These are phyloP conservation scores for Thymelicus lineola DNA, from an alignment of 2,888 invertebrate species.

Conservation along the genomic window DNA sequence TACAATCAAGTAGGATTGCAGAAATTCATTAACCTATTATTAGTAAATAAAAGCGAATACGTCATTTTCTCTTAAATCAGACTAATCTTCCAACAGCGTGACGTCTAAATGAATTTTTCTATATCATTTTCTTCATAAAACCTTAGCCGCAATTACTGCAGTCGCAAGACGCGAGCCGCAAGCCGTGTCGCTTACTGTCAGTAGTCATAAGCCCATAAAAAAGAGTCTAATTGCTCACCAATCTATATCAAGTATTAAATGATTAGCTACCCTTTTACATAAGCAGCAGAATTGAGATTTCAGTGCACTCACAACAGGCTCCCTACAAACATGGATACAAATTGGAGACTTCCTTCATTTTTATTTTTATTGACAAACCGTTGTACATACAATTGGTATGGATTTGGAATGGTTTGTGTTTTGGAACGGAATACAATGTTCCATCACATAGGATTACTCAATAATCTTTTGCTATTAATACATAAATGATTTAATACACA, in stretches of 20 bases:
- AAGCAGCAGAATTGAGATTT: conserved; percentile 16
- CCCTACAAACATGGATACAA: conserved; percentile 51
- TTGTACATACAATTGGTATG: conserved; percentile 77
- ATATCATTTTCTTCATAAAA: not conserved
- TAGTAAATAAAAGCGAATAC: too few species aligned
- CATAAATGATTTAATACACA: too few species aligned
- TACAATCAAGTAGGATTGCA: too few species aligned
- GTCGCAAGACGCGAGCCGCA: conserved; percentile 5
- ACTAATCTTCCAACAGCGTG: too few species aligned
- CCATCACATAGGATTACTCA: not conserved
- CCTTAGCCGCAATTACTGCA: conserved; percentile 18
- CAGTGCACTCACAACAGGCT: not conserved
- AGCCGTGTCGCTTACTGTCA: not conserved
- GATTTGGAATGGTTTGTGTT: conserved; percentile 74
- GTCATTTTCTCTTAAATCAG: too few species aligned
- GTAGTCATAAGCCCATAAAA: conserved; percentile 31
- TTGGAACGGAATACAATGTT: not conserved
- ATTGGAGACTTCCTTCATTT: conserved; percentile 81
- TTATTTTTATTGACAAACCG: conserved; percentile 82
- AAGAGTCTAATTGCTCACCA: conserved; percentile 30
- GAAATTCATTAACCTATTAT: too few species aligned
- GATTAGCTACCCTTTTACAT: conserved; percentile 2
- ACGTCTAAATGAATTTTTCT: too few species aligned
- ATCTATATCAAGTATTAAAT: conserved; percentile 16
- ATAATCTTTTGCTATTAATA: too few species aligned